Evolutionary conservation across 2,113 vertebrate species (phyloP).

Genomic region (Carassius gibelio): DNA sequence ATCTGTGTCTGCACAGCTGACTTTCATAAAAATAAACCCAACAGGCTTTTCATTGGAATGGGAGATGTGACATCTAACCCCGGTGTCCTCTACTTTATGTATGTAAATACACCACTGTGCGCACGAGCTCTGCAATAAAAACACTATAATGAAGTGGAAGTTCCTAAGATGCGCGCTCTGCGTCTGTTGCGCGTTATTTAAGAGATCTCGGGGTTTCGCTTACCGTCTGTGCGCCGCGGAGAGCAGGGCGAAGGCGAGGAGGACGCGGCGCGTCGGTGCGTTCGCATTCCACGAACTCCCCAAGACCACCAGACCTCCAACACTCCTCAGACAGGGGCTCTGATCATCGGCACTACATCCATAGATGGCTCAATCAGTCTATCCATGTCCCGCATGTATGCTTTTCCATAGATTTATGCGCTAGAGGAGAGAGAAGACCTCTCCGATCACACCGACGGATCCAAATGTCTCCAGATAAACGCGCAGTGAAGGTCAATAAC

Average conservation of each 20-base stretch:
- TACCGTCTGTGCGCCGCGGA: constrained; percentile 62
- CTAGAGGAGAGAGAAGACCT: background rate
- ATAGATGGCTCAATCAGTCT: background rate
- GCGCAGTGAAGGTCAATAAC: background rate
- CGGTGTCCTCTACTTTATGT: background rate
- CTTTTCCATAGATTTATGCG: background rate
- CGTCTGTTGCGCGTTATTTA: background rate
- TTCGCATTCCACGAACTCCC: constrained; percentile 72
- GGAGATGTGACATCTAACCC: background rate
- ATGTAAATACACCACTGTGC: background rate
- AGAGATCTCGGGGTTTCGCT: constrained; percentile 58
- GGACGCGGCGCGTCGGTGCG: constrained; percentile 55
- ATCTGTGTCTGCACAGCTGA: background rate
- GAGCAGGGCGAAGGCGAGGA: constrained; percentile 67
- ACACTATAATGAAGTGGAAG: background rate
- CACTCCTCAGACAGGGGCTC: constrained; percentile 22
- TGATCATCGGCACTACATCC: constrained; percentile 15
- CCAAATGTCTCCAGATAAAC: constrained; percentile 8
- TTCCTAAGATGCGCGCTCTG: background rate
- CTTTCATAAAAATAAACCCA: background rate
- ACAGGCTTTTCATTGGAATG: background rate
- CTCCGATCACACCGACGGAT: constrained; percentile 2
- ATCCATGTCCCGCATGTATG: constrained; percentile 11
- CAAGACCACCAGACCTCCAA: background rate
- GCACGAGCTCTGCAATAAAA: background rate